Conservation (phyloP, 2,888 invertebrate genomes). For the Antitype chi region DNA sequence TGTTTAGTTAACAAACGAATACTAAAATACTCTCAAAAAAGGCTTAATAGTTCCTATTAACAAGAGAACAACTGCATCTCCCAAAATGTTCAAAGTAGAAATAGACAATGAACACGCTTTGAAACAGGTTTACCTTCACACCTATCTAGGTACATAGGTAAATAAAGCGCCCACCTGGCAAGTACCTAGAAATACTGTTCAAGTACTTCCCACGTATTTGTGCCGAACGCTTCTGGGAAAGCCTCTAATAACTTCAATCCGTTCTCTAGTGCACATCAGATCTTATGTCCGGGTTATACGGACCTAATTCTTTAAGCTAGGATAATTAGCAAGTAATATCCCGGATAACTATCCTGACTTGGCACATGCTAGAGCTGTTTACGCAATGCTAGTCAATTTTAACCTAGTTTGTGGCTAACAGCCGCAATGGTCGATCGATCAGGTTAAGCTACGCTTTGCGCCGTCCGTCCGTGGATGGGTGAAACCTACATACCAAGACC, state of each 20-base stretch:
- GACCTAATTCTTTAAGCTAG: background rate
- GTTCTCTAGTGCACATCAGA: constrained; percentile 6
- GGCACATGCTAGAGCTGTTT: background rate
- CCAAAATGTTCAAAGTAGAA: constrained; percentile 12
- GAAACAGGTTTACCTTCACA: constrained; percentile 6
- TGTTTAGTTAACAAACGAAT: background rate
- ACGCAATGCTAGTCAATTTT: background rate
- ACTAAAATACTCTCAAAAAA: constrained; percentile 7
- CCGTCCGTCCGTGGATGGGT: too few species aligned
- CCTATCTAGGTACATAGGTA: background rate
- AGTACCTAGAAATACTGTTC: background rate
- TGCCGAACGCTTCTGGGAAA: constrained; percentile 25
- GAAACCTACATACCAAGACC: too few species aligned
- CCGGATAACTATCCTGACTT: background rate
- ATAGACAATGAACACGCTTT: constrained; percentile 6
- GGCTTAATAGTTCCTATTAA: background rate
- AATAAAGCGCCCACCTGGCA: too few species aligned
- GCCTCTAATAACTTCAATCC: constrained; percentile 35
- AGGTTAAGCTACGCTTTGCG: too few species aligned
- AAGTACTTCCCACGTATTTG: constrained; percentile 9
- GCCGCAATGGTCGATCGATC: too few species aligned
- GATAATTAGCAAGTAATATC: background rate
- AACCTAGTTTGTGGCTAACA: too few species aligned
- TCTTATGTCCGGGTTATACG: background rate
- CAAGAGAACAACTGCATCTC: constrained; percentile 10